Evolutionary conservation across 2,113 vertebrate species (phyloP), one percentile per base, ranked within the genome.

Genomic region (Melozone crissalis): DNA sequence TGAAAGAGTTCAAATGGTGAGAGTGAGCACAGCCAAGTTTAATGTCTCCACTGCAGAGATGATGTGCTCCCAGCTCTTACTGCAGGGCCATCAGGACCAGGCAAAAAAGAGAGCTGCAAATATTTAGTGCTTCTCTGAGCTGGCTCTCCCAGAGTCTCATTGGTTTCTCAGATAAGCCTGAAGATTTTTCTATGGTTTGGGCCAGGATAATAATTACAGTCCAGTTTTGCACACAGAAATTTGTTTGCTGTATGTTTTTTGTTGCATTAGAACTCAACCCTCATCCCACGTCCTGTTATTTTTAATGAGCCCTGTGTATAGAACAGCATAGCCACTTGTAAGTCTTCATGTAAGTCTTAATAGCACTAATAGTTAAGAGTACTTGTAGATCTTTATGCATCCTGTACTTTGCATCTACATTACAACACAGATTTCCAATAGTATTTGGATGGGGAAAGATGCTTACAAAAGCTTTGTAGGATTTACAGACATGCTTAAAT

Each of bases 1-100:
- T 94, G 89, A 46, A 94, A 73, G 77, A 87, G 84, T 91, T 96
- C 87, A 94, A 68, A 76, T 5, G 13, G 66, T 66, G 84, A 91
- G 62, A 89, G 69, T 0, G 0, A 94, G 55, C 73, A 11, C 61
- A 75, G 83, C 76, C 95, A 74, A 47, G 86, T 90, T 74, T 41
- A 80, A 52, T 75, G 68, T 19, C 47, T 91, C 68, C 39, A 24
- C 83, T 93, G 93, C 89, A 84, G 91, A 75, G 69, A 55, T 24
- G 14, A 62, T 93, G 79, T 83, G 57, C 81, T 87, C n/a, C 51
- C 2, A 5, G 89, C 63, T 84, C 59, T 63, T 1, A 4, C 90
- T 95, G 89, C 86, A 51, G 63, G 79, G 33, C 68, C 13, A 2
- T 74, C 73, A 78, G 86, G 61, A 74, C 41, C 63, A 31, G 52